Evolutionary conservation across 2,113 vertebrate genomes (phyloP).

Genomic region (Hyla sarda): DNA sequence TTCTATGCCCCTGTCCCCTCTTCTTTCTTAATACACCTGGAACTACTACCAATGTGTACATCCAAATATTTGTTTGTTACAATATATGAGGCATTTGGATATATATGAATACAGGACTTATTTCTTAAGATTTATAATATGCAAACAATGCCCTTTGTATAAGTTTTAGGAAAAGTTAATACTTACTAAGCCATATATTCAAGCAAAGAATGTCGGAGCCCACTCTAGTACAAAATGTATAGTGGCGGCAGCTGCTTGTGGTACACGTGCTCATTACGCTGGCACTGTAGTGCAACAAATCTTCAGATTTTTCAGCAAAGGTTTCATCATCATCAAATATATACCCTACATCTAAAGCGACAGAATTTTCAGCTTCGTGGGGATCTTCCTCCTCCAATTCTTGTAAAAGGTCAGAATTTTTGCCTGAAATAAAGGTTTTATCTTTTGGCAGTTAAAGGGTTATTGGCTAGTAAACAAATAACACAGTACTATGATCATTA

Average conservation of each 20-base stretch:
- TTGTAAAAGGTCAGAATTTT: background rate
- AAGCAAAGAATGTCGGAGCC: background rate
- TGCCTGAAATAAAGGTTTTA: background rate
- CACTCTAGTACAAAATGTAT: background rate
- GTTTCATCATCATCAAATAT: background rate
- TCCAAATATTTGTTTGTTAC: too few relatives aligned
- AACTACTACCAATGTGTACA: too few relatives aligned
- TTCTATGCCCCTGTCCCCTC: too few relatives aligned
- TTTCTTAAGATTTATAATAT: background rate
- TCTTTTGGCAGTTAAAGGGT: background rate
- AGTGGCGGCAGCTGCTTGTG: fast-evolving
- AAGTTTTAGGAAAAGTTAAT: background rate
- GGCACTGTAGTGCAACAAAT: background rate
- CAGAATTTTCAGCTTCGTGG: background rate
- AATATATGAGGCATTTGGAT: too few relatives aligned
- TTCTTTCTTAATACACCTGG: too few relatives aligned
- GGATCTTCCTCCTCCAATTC: background rate
- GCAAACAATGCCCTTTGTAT: background rate
- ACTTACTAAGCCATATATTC: background rate
- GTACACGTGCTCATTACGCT: background rate
- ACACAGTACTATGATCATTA: background rate
- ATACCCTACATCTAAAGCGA: background rate
- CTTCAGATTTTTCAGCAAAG: background rate
- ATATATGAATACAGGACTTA: background rate
- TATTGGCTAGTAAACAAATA: background rate